Conservation (phyloP, 2,797 vertebrate species). For the Poeciliopsis infans region DNA sequence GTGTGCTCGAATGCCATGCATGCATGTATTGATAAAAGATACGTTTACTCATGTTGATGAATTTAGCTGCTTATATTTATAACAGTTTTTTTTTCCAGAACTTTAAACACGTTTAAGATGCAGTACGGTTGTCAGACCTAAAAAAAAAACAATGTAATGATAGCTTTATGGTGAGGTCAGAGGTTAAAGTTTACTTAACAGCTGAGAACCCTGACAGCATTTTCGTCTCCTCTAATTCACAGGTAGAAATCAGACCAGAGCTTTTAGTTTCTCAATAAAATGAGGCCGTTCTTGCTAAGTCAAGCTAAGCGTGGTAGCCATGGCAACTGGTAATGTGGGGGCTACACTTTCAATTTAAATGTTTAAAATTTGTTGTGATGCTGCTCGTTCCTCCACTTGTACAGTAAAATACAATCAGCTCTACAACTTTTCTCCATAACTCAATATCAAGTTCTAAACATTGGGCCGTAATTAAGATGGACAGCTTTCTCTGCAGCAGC, state of each 20-base stretch:
- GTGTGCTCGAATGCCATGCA: conserved; percentile 39
- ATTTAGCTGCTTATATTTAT: conserved; percentile 26
- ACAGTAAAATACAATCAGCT: conserved; percentile 5
- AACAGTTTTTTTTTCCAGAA: background rate
- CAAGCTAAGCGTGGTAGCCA: conserved; percentile 11
- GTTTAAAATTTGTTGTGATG: conserved; percentile 9
- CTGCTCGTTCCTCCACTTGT: conserved; percentile 1
- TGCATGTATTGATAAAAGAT: conserved; percentile 48
- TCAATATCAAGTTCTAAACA: background rate
- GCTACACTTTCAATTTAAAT: conserved; percentile 5
- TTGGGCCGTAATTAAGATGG: background rate
- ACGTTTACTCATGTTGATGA: conserved; percentile 33
- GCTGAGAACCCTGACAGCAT: conserved; percentile 17
- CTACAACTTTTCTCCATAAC: conserved; percentile 4
- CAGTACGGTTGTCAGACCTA: background rate
- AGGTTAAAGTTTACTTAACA: conserved; percentile 19
- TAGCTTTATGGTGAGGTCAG: background rate
- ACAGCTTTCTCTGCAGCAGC: background rate
- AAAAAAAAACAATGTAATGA: background rate
- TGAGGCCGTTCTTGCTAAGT: conserved; percentile 7
- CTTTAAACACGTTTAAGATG: background rate
- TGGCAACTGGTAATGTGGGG: conserved; percentile 33
- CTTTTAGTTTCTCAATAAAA: conserved; percentile 23
- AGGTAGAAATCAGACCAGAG: conserved; percentile 20
- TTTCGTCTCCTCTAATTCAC: conserved; percentile 15